These are phyloP conservation scores for Mixornis gularis DNA, from an alignment of 2,113 vertebrate species.

Conservation along the genomic window DNA sequence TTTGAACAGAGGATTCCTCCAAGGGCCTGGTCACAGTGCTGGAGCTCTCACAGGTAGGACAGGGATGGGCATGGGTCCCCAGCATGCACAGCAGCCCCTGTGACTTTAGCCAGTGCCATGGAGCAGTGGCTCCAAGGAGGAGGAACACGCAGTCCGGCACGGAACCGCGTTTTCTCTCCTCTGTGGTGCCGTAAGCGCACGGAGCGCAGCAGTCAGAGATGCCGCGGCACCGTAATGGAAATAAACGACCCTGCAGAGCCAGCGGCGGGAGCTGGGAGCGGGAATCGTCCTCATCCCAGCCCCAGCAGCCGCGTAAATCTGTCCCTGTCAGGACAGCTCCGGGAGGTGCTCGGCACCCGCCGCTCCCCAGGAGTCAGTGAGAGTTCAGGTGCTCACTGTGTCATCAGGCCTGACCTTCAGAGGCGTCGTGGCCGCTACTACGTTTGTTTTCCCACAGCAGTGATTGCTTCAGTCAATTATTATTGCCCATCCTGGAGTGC, in stretches of 20 bases:
- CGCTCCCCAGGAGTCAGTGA: conserved; percentile 5
- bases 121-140: background rate
- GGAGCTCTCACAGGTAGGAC: background rate
- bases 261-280: background rate
- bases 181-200: background rate
- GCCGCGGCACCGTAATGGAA: background rate
- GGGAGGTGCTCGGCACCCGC: background rate
- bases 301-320: background rate
- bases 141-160: background rate
- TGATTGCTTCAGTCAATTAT: conserved; percentile 60
- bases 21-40: fast-evolving
- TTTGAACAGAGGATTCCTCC: background rate
- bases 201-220: background rate
- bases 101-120: background rate
- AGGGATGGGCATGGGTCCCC: background rate
- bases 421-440: background rate
- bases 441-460: conserved; percentile 57
- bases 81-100: background rate
- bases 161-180: background rate
- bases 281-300: background rate
- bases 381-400: conserved; percentile 54
- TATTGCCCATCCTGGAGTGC: conserved; percentile 31
- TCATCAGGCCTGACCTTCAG: conserved; percentile 55
- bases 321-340: background rate
- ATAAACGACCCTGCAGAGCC: background rate